Conservation (phyloP, 2,797 vertebrate species). For the Aselliscus stoliczkanus region DNA sequence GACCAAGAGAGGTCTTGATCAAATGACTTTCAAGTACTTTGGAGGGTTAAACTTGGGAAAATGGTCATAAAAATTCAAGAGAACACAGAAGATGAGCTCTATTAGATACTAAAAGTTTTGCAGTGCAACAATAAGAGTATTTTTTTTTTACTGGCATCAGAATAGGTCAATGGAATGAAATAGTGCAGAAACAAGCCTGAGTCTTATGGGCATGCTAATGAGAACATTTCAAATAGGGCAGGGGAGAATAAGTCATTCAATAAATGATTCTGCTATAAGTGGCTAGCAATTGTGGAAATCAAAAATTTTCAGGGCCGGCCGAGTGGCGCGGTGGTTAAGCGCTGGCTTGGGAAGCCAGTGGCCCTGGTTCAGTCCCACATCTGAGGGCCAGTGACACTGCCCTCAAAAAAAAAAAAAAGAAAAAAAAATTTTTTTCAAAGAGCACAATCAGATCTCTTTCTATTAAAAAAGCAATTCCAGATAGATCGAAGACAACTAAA, state of each 20-base stretch:
- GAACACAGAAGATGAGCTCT: background rate
- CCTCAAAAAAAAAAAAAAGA: too few relatives aligned
- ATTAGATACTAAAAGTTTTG: background rate
- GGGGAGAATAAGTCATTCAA: background rate
- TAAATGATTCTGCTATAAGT: background rate
- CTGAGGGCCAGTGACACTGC: too few relatives aligned
- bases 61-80: background rate
- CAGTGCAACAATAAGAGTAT: background rate
- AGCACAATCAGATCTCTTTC: background rate
- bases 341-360: too few relatives aligned
- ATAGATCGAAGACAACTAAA: background rate
- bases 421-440: too few relatives aligned
- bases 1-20: background rate
- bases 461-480: background rate
- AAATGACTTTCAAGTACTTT: background rate
- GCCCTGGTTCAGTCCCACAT: too few relatives aligned
- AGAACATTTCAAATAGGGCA: background rate
- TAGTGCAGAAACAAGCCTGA: background rate
- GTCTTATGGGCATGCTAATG: background rate
- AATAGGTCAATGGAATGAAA: background rate
- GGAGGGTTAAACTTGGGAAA: background rate
- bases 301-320: background rate
- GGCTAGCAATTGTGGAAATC: background rate
- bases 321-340: too few relatives aligned
- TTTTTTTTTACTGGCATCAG: background rate